Base-by-base conservation (phyloP, 1,140 invertebrate genomes). In the Heterodera schachtii region DNA sequence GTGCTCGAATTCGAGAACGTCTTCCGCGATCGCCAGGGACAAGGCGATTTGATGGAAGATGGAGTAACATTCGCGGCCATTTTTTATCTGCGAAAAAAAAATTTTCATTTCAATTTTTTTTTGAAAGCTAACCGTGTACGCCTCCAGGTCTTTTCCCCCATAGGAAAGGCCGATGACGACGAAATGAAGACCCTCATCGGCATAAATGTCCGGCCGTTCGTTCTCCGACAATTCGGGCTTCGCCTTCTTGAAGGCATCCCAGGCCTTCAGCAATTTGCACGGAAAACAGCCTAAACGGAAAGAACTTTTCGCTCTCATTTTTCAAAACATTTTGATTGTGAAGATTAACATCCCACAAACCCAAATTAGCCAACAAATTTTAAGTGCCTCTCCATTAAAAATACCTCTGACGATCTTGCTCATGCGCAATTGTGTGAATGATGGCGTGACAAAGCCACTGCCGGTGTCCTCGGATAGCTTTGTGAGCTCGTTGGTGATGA, bases 11-110 rank as follows among this genome's bases (percentile, higher is more conserved):
- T 82, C 80, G 11, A 52, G 60, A 16, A 44, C 69, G 3, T 82
- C 67, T 49, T 82, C 81, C 9, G 81, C 81, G 5, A 82, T 75
- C 19, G 73, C 70, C 2, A 82, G 44, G 13, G 69, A 74, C 6
- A 82, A 31, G 1, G 81, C 81, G 2, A 82, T 21, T 82, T 82
- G 81, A 31, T 74, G 82, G n/a, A 82, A 82, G 21, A 82, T 82
- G 11, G 81, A 82, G 82, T 82, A 82, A 31, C 80, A 73, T 67
- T 81, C 79, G 9, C 69, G 71, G 13, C 47, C 31, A 57, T 74
- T 83, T 43, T 11, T 31, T 4, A 75, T 43, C 81, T 49, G 44
- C 43, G n/a, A 64, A 52, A 13, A 81, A 80, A 81, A 67, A 31
- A 0, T 31, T 31, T 47, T 41, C 13, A 60, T 44, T 19, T 5